These are phyloP conservation scores for Cheiracanthium punctorium DNA, from an alignment of 2,888 invertebrate genomes.

Conservation along the genomic window DNA sequence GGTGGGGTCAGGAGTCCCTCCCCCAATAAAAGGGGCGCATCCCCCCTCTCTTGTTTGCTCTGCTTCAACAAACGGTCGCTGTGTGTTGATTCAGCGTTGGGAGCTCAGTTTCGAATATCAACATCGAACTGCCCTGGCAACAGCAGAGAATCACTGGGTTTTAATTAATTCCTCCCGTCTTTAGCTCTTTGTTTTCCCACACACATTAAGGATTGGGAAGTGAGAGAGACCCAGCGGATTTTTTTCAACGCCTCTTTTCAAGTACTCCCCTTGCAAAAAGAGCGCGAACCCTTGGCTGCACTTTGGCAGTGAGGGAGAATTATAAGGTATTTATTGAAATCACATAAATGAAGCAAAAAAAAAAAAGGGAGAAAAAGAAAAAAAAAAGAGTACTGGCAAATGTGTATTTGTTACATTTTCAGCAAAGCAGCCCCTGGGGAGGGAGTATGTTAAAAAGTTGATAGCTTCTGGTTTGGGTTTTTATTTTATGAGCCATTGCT, in stretches of 20 bases:
- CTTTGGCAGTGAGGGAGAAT: background rate
- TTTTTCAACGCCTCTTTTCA: slow-evolving; percentile 54
- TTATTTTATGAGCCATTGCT: too few species aligned
- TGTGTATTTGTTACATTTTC: background rate
- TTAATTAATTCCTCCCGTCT: slow-evolving; percentile 68
- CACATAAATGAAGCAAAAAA: background rate
- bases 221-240: slow-evolving; percentile 19
- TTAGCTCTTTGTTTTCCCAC: slow-evolving; percentile 69
- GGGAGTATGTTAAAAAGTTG: too few species aligned
- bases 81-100: slow-evolving; percentile 65
- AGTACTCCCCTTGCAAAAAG: slow-evolving; percentile 18
- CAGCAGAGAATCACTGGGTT: slow-evolving; percentile 65
- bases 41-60: slow-evolving; percentile 57
- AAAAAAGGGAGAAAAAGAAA: background rate
- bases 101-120: slow-evolving; percentile 65
- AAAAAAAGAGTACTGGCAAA: background rate
- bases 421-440: too few species aligned
- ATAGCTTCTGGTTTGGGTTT: too few species aligned
- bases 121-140: slow-evolving; percentile 59
- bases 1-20: slow-evolving; percentile 43
- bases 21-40: slow-evolving; percentile 9
- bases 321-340: slow-evolving; percentile 13
- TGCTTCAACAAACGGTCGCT: slow-evolving; percentile 58
- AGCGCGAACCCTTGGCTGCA: slow-evolving; percentile 3
- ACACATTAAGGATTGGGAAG: slow-evolving; percentile 59